A percentile compares a stretch with the other conserved stretches of the same genome.
phyloP scores from a whole-genome alignment of 2,888 invertebrate genomes.

The Drosophila stalkeri region DNA sequence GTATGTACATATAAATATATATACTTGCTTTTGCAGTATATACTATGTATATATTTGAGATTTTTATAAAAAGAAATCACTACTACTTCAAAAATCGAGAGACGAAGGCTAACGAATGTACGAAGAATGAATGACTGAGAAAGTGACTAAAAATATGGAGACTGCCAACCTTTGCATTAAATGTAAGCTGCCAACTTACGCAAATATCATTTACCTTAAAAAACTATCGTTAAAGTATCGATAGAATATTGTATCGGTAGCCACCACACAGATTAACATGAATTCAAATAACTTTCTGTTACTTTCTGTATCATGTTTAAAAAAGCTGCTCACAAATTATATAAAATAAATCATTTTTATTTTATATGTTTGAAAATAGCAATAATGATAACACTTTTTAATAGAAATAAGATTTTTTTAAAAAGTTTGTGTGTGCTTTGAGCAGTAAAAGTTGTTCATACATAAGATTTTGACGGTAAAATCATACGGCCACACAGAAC shows the following conservation, averaged over 20 bases:
- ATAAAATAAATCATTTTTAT: neutral
- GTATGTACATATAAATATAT: slow-evolving; percentile 44
- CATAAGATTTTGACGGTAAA: slow-evolving; percentile 5
- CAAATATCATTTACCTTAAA: slow-evolving; percentile 15
- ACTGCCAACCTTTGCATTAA: slow-evolving; percentile 34
- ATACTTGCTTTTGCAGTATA: slow-evolving; percentile 44
- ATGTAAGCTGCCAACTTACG: slow-evolving; percentile 29
- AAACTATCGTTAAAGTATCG: slow-evolving; percentile 6
- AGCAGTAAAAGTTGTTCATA: neutral
- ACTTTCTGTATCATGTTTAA: neutral
- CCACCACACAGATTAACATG: slow-evolving; percentile 8
- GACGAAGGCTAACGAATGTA: slow-evolving; percentile 59
- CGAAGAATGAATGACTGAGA: slow-evolving; percentile 60
- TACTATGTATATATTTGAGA: slow-evolving; percentile 61
- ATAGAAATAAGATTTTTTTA: neutral
- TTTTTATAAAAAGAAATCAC: slow-evolving; percentile 61
- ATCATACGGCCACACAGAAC: slow-evolving; percentile 27
- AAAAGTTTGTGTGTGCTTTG: neutral
- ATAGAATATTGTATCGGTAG: slow-evolving; percentile 4
- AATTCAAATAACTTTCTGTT: slow-evolving; percentile 1
- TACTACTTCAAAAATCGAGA: slow-evolving; percentile 61
- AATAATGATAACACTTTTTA: neutral
- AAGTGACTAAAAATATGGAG: slow-evolving; percentile 56
- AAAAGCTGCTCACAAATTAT: neutral
- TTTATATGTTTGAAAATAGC: neutral